These are phyloP conservation scores for Magallana nippona DNA, from an alignment of 2,888 invertebrate genomes.

Conservation along the genomic window DNA sequence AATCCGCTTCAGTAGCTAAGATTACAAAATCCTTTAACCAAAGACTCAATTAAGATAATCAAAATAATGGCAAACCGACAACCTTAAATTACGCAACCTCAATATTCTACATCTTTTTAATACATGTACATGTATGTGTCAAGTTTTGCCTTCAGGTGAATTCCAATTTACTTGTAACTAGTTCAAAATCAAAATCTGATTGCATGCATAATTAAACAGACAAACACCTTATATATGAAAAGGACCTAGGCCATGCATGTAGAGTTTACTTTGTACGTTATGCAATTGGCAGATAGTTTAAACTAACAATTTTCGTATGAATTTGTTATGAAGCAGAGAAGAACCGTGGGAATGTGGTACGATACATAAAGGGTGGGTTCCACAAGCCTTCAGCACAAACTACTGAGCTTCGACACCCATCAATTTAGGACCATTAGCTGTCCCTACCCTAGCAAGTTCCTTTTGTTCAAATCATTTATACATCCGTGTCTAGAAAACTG, in stretches of 20 bases:
- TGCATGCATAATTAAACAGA: conserved; percentile 21
- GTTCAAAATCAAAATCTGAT: conserved; percentile 27
- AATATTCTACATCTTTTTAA: not conserved
- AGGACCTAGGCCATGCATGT: not conserved
- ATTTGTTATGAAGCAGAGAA: conserved; percentile 2
- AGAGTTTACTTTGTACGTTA: conserved; percentile 22
- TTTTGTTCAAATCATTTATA: too few relatives aligned
- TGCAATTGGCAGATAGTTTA: not conserved
- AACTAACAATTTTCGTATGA: conserved; percentile 2
- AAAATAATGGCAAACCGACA: too few relatives aligned
- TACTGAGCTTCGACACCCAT: not conserved
- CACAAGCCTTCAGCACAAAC: not conserved
- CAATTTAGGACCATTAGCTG: not conserved
- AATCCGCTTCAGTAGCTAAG: too few relatives aligned
- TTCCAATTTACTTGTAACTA: not conserved
- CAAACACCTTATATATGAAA: not conserved
- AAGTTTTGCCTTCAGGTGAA: not conserved
- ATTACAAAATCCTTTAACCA: too few relatives aligned
- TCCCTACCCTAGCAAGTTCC: too few relatives aligned
- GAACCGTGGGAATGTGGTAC: conserved; percentile 16
- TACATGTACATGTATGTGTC: not conserved
- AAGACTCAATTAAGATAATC: too few relatives aligned
- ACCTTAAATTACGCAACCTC: too few relatives aligned
- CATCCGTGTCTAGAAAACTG: too few relatives aligned
- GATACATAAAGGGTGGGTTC: not conserved